phyloP scores from a whole-genome alignment of 2,888 invertebrate genomes.

The Metacarcinus magister region DNA sequence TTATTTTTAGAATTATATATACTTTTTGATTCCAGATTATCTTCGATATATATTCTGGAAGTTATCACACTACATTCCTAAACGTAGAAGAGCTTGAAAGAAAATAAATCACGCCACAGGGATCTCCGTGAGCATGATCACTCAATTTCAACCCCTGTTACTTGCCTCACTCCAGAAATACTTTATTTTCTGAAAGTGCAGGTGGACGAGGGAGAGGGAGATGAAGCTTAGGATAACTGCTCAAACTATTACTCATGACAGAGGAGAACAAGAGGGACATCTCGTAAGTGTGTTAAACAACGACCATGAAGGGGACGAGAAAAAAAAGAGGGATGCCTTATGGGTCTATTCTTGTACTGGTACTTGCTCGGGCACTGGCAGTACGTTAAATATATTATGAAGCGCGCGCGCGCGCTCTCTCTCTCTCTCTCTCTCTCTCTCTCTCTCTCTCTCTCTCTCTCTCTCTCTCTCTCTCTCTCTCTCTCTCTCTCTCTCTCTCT shows the following conservation, averaged over 20 bases:
- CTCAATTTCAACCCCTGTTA: too few species aligned
- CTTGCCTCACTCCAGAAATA: too few species aligned
- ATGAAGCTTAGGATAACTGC: neutral
- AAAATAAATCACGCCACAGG: too few species aligned
- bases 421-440: too few species aligned
- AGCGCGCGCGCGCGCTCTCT: too few species aligned
- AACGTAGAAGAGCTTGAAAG: too few species aligned
- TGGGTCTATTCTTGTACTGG: neutral
- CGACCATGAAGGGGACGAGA: neutral
- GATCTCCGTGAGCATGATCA: too few species aligned
- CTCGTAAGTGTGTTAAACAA: neutral
- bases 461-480: conserved; percentile 2
- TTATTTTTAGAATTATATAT: too few species aligned
- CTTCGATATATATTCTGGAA: too few species aligned
- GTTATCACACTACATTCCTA: too few species aligned
- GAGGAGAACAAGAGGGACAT: neutral
- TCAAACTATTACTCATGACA: neutral
- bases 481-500: conserved; percentile 16
- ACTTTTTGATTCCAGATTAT: too few species aligned
- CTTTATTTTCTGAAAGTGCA: neutral
- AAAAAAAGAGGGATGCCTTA: neutral
- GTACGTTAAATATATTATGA: neutral
- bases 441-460: neutral
- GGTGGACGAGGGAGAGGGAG: neutral
- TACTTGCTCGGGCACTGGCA: neutral